Percentiles rank a stretch among this genome's conserved stretches.
phyloP scores from a whole-genome alignment of 2,113 vertebrate genomes.

The Lycaon pictus region DNA sequence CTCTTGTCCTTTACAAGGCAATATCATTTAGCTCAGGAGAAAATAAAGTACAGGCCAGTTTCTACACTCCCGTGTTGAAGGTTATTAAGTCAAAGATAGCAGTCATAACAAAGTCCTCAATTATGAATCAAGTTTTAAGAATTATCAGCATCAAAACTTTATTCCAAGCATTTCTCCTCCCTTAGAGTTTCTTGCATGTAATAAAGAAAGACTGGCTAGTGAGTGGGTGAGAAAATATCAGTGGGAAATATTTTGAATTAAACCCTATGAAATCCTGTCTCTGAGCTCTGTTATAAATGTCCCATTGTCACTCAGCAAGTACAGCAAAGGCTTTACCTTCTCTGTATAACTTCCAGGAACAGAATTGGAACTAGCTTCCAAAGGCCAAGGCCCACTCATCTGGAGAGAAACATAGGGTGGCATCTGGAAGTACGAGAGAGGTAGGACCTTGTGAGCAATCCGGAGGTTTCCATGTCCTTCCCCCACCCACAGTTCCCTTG shows the following conservation, averaged over 20 bases:
- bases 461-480: neutral
- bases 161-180: neutral
- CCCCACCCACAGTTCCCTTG: neutral
- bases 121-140: neutral
- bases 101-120: neutral
- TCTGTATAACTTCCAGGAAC: neutral
- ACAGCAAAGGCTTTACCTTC: neutral
- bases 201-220: neutral
- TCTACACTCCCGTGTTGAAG: neutral
- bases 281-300: constrained; percentile 34
- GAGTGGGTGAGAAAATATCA: neutral
- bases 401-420: neutral
- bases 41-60: neutral
- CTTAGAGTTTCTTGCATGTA: neutral
- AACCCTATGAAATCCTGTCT: constrained; percentile 29
- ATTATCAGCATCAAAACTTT: neutral
- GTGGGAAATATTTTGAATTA: neutral
- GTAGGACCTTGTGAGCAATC: neutral
- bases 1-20: constrained; percentile 39
- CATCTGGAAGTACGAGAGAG: neutral
- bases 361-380: neutral
- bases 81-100: neutral
- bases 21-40: neutral
- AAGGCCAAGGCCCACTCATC: neutral
- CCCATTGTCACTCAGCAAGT: neutral